A percentile compares a stretch with the other conserved stretches of the same genome.
Conservation (phyloP, 2,888 invertebrate species). For the Ormyrus pomaceus region DNA sequence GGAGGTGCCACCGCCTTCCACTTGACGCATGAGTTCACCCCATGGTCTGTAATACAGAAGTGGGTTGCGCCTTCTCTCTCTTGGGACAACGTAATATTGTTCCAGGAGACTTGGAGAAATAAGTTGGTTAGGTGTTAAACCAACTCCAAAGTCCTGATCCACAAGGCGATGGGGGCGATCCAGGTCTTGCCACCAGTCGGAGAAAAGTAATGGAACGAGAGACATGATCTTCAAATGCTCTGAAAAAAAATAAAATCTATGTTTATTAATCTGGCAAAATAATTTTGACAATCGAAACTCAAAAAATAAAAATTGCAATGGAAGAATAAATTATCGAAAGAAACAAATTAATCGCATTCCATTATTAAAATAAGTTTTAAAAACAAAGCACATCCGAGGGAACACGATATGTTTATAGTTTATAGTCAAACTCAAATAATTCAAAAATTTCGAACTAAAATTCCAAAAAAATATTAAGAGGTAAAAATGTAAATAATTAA, state of each 20-base stretch:
- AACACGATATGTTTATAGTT: too few relatives aligned
- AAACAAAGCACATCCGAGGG: background rate
- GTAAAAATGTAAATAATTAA: background rate
- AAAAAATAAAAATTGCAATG: background rate
- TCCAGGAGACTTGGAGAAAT: slow-evolving; percentile 52
- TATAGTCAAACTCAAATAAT: too few relatives aligned
- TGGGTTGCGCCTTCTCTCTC: slow-evolving; percentile 45
- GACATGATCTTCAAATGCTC: slow-evolving; percentile 79
- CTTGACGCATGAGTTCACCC: slow-evolving; percentile 68
- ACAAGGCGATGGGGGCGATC: slow-evolving; percentile 76
- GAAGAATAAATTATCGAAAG: background rate
- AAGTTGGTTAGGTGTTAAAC: slow-evolving; percentile 62
- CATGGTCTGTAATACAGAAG: slow-evolving; percentile 61
- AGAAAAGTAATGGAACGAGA: slow-evolving; percentile 87
- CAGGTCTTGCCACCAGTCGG: slow-evolving; percentile 91
- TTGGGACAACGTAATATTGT: slow-evolving; percentile 14
- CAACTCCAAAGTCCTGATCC: slow-evolving; percentile 69
- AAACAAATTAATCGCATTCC: background rate
- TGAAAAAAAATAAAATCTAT: slow-evolving; percentile 29
- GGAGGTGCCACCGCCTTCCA: slow-evolving; percentile 79
- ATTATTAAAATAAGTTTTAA: background rate
- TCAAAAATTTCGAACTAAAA: too few relatives aligned
- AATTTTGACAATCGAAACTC: background rate
- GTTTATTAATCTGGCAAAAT: background rate
- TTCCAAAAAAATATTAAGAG: too few relatives aligned